These are phyloP conservation scores for Mamestra configurata DNA, from an alignment of 1,140 invertebrate species.

Conservation along the genomic window DNA sequence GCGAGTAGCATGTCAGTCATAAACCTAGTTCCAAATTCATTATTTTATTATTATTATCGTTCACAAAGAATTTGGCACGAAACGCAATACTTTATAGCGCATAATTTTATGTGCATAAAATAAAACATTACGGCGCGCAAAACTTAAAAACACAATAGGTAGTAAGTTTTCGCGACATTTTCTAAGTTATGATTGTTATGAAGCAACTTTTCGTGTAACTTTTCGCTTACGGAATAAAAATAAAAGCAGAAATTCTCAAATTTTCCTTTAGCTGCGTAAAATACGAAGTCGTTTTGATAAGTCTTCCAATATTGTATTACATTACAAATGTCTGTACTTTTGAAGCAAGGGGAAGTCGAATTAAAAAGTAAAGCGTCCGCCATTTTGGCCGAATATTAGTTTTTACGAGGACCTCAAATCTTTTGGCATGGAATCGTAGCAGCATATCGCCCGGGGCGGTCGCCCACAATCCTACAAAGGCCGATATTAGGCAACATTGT, in stretches of 20 bases:
- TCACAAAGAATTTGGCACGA: neutral
- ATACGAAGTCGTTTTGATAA: slow-evolving; percentile 18
- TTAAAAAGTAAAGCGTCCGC: slow-evolving; percentile 41
- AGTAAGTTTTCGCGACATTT: slow-evolving; percentile 4
- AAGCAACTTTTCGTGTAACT: neutral
- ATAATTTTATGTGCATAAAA: slow-evolving; percentile 1
- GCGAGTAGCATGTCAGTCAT: neutral
- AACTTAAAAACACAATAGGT: neutral
- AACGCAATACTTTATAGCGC: slow-evolving; percentile 1
- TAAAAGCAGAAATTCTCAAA: slow-evolving; percentile 22
- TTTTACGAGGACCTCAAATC: slow-evolving; percentile 29
- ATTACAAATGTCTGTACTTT: slow-evolving; percentile 4
- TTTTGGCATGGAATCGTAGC: neutral
- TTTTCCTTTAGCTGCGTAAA: neutral
- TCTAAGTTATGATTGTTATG: slow-evolving; percentile 3
- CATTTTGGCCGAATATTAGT: slow-evolving; percentile 20
- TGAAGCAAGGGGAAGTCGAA: slow-evolving; percentile 6
- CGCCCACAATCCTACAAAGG: neutral
- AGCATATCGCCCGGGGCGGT: slow-evolving; percentile 2
- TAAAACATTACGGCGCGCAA: neutral
- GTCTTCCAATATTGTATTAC: slow-evolving; percentile 28
- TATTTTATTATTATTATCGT: neutral
- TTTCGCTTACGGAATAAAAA: slow-evolving; percentile 6
- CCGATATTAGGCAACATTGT: neutral
- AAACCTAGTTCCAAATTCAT: neutral